Conservation (phyloP, 2,797 vertebrate species). For the Decapterus maruadsi region DNA sequence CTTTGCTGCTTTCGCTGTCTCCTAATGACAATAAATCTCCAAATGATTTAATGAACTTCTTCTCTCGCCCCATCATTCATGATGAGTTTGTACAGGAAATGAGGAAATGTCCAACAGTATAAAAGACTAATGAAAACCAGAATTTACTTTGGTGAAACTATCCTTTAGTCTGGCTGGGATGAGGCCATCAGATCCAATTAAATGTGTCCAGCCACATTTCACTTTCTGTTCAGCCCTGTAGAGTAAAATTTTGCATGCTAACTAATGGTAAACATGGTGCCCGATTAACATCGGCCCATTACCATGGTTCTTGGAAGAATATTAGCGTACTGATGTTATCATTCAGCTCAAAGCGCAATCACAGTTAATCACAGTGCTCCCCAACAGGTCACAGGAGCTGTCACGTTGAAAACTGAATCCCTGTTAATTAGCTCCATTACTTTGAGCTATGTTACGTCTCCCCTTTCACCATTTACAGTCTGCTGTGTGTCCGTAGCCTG, state of each 20-base stretch:
- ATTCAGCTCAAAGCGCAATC: not conserved
- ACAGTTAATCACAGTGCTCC: not conserved
- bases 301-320: no score
- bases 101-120: not conserved
- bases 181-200: no score
- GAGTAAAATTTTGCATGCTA: not conserved
- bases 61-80: not conserved
- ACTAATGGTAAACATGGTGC: not conserved
- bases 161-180: not conserved
- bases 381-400: not conserved
- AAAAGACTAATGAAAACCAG: not conserved
- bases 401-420: slow-evolving; percentile 25
- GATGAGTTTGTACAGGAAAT: not conserved
- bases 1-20: no score
- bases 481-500: slow-evolving; percentile 30
- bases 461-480: slow-evolving; percentile 17
- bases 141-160: not conserved
- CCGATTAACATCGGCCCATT: not conserved
- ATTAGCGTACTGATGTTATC: no score
- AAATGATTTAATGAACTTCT: not conserved
- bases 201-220: not conserved
- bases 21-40: no score
- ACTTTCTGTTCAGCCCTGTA: not conserved
- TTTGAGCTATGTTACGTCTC: slow-evolving; percentile 6
- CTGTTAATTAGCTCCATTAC: slow-evolving; percentile 25